A percentile compares a stretch with the other conserved stretches of the same genome.
Evolutionary conservation across 2,797 vertebrate genomes (phyloP).

Genomic region (Pyrocephalus nanus): DNA sequence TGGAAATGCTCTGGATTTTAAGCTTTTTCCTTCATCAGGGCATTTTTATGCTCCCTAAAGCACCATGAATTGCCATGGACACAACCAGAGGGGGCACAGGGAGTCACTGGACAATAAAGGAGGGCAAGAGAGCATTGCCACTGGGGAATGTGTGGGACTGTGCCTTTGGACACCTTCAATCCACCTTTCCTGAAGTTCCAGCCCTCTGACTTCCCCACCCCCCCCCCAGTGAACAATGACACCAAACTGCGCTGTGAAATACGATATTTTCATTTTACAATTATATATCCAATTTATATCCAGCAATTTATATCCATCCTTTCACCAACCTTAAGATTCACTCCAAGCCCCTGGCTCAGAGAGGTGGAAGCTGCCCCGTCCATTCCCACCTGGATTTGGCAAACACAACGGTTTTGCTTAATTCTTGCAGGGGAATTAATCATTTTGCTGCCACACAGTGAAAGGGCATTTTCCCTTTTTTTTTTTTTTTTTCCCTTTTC

Average conservation of each 20-base stretch:
- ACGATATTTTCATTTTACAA: background rate
- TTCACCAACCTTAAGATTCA: background rate
- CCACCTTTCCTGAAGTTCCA: background rate
- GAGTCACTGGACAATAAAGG: rapidly evolving
- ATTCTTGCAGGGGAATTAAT: background rate
- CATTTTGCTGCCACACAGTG: background rate
- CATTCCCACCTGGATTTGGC: background rate
- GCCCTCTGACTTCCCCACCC: background rate
- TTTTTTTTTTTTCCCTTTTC: background rate
- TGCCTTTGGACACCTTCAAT: rapidly evolving
- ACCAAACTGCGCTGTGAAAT: rapidly evolving
- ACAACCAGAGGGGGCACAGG: background rate
- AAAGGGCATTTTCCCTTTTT: background rate
- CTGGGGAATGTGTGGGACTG: rapidly evolving
- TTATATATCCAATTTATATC: too few relatives aligned
- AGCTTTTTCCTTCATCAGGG: background rate
- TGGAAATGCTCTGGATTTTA: background rate
- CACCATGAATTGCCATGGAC: background rate
- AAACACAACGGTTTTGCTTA: background rate
- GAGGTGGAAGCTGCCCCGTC: background rate
- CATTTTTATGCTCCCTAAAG: background rate
- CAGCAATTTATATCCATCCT: background rate
- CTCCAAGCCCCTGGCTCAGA: background rate
- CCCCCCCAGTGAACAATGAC: background rate
- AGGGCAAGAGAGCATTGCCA: background rate